A percentile compares a stretch with the other conserved stretches of the same genome.
Conservation (phyloP, 2,113 vertebrate species). For the Phylloscopus trochiloides region DNA sequence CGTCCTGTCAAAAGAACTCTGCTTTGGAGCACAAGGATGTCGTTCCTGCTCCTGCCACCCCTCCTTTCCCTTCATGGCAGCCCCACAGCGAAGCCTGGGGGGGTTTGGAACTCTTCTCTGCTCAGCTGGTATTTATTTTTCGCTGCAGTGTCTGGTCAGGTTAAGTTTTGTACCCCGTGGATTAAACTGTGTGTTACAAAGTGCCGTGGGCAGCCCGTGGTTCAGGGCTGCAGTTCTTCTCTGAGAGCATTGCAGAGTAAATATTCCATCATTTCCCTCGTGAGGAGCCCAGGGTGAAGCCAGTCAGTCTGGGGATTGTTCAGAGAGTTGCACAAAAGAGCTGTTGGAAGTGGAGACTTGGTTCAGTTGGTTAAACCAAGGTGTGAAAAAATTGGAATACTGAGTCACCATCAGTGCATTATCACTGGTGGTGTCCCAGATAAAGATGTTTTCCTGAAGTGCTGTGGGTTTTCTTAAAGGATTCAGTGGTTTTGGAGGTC, state of each 20-base stretch:
- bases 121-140: not conserved
- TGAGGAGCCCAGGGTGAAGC: not conserved
- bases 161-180: not conserved
- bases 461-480: not conserved
- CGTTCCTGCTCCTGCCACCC: not conserved
- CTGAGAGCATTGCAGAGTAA: not conserved
- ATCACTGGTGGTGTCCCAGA: rapidly evolving
- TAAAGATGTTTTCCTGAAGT: not conserved
- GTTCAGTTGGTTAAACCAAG: not conserved
- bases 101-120: not conserved
- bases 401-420: not conserved
- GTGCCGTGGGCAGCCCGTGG: not conserved
- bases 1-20: not conserved
- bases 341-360: not conserved
- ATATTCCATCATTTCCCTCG: not conserved
- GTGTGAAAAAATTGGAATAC: not conserved
- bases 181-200: not conserved
- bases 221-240: not conserved
- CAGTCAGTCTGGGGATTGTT: not conserved
- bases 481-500: not conserved
- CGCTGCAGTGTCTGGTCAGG: not conserved
- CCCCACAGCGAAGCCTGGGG: not conserved
- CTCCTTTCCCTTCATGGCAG: not conserved
- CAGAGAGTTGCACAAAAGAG: not conserved
- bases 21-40: not conserved